phyloP scores from a whole-genome alignment of 2,888 invertebrate species.

The Amitus sp. region DNA sequence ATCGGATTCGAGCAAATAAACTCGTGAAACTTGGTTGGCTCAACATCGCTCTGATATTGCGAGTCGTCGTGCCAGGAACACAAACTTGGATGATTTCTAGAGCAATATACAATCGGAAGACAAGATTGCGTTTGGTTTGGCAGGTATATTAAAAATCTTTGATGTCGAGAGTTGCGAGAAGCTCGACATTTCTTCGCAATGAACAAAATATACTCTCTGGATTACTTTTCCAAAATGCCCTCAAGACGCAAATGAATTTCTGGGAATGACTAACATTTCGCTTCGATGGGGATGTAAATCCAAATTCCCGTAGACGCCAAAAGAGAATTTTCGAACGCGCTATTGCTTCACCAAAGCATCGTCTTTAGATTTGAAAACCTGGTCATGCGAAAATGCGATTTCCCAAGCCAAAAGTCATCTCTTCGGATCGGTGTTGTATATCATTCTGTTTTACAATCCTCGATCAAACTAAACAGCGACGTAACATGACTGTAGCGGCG shows the following conservation, averaged over 20 bases:
- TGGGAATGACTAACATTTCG: too few species aligned
- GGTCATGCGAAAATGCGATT: conserved; percentile 18
- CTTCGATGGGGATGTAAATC: too few species aligned
- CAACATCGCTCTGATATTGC: conserved; percentile 9
- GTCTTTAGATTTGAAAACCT: conserved; percentile 21
- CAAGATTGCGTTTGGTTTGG: neutral
- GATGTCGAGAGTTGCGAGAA: neutral
- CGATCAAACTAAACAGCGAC: conserved; percentile 1
- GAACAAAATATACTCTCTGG: too few species aligned
- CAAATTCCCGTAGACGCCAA: neutral
- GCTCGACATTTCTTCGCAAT: neutral
- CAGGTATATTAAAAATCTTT: conserved; percentile 1
- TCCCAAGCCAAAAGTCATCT: conserved; percentile 15
- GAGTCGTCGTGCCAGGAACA: conserved; percentile 10
- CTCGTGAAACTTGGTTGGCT: conserved; percentile 9
- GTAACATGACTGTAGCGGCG: neutral
- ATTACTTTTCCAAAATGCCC: too few species aligned
- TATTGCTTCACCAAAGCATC: conserved; percentile 10
- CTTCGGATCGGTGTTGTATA: neutral
- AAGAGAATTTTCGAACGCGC: conserved; percentile 1
- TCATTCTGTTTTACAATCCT: conserved; percentile 8
- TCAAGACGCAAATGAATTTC: too few species aligned
- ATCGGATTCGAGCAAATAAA: conserved; percentile 4
- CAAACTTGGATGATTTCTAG: conserved; percentile 7
- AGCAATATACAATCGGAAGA: conserved; percentile 1